Evolutionary conservation across 2,888 invertebrate species (phyloP).

Genomic region (Lasioglossum pauxillum): DNA sequence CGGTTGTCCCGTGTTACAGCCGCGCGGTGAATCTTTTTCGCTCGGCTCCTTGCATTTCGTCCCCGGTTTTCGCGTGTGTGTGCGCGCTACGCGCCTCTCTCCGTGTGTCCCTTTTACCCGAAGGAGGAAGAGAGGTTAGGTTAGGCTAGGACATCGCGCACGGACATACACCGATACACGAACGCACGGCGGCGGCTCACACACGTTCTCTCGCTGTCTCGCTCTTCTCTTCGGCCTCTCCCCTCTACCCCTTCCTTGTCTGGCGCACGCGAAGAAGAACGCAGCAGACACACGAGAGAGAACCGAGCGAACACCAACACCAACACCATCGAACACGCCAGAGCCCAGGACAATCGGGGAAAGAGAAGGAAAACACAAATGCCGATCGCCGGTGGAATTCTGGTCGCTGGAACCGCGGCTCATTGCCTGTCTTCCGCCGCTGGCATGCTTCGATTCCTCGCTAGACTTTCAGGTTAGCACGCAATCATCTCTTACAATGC

Average conservation of each 20-base stretch:
- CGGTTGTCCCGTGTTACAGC: conserved; percentile 43
- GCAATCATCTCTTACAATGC: conserved; percentile 58
- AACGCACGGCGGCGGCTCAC: background rate
- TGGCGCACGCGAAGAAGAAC: conserved; percentile 49
- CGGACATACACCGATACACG: background rate
- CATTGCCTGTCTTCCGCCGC: conserved; percentile 78
- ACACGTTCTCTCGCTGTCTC: conserved; percentile 39
- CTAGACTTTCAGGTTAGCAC: conserved; percentile 87
- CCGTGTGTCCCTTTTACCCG: conserved; percentile 55
- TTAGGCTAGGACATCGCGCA: conserved; percentile 62
- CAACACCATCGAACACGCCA: conserved; percentile 13
- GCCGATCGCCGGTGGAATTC: conserved; percentile 80
- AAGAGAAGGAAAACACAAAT: conserved; percentile 72
- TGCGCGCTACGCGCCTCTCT: background rate
- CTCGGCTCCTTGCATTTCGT: conserved; percentile 46
- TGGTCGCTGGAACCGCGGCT: conserved; percentile 78
- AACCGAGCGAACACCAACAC: conserved; percentile 30
- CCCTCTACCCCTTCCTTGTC: conserved; percentile 35
- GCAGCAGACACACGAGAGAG: conserved; percentile 44
- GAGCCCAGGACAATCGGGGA: conserved; percentile 63
- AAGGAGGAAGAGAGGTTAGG: conserved; percentile 69
- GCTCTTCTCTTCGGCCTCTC: conserved; percentile 25
- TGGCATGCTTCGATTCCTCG: conserved; percentile 85
- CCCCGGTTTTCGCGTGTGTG: conserved; percentile 34
- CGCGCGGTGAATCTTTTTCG: conserved; percentile 32